Conservation (phyloP, 1,140 invertebrate species). For the Calosoma granatense region DNA sequence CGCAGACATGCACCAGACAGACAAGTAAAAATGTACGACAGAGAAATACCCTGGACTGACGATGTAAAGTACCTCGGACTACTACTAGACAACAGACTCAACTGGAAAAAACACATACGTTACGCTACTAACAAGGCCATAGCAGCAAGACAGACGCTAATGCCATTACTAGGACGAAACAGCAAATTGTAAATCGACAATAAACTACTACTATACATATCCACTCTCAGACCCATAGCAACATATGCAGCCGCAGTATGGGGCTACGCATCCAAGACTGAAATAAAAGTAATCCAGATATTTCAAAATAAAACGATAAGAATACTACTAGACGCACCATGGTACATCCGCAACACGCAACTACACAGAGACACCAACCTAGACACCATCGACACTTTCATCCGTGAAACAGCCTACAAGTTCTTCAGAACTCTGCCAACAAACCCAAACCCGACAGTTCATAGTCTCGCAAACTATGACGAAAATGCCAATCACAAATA, state of each 20-base stretch:
- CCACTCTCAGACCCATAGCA: conserved; percentile 13
- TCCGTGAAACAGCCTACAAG: background rate
- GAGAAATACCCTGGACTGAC: conserved; percentile 12
- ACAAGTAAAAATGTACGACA: background rate
- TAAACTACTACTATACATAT: conserved; percentile 15
- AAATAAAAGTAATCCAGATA: conserved; percentile 16
- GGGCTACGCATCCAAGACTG: conserved; percentile 10
- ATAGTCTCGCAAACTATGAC: background rate
- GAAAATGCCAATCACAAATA: background rate
- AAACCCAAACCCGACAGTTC: background rate
- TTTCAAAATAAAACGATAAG: conserved; percentile 17
- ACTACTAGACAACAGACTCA: conserved; percentile 11
- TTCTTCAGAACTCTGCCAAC: background rate
- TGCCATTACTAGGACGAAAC: background rate
- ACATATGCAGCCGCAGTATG: conserved; percentile 14
- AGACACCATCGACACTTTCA: background rate
- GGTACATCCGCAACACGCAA: conserved; percentile 12
- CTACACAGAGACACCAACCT: conserved; percentile 13
- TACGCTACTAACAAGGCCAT: background rate
- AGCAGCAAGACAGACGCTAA: background rate
- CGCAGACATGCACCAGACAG: background rate
- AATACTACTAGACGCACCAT: conserved; percentile 12
- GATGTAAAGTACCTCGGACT: conserved; percentile 18
- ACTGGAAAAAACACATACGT: conserved; percentile 14
- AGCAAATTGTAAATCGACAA: conserved; percentile 6